Base-by-base conservation (phyloP, 1,140 invertebrate species). In the Lysiphlebus fabarum region DNA sequence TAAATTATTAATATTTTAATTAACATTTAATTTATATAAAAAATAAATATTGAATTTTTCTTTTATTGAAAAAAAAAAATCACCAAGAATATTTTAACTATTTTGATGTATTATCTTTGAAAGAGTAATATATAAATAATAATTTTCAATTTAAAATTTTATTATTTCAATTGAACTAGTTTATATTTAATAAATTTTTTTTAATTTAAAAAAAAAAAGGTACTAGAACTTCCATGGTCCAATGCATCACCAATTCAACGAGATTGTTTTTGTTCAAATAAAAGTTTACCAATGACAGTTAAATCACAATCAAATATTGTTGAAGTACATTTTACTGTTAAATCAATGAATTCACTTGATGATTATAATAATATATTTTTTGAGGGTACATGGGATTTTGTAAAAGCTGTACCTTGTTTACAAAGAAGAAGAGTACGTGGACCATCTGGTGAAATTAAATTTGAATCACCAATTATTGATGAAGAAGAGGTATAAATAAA, bases 351-450 rank as follows among this genome's bases (percentile, higher is more conserved):
- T 48, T 84, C 90, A 0, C 79, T 86, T 7, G 91, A 94, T 67
- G 92, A 95, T 77, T 92, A 90, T 70, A 85, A 87, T 53, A 88
- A 89, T 56, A 83, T 92, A 43, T 88, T 86, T 59, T 93, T 95
- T 71, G 90, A 93, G 75, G 92, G 88, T 14, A 85, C 84, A 41
- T 91, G 89, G 73, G 90, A 93, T 70, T 93, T 92, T 66, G 80
- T 92, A 1, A 85, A 89, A 67, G 82, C 86, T 50, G 76, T 85
- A 14, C 75, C 82, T 26, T 93, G 91, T 69, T 76, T 83, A 17
- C 81, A 83, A 59, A 84, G 83, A 57, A 82, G 89, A 60, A 78
- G 84, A 55, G 84, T 89, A 36, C 81, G 82, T 17, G 90, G 90
- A n/a, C 81, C 89, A 5, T 91, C 88, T 59, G 91, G 91, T 1